These are phyloP conservation scores for Myocastor coypus DNA, from an alignment of 2,113 vertebrate species.

Conservation along the genomic window DNA sequence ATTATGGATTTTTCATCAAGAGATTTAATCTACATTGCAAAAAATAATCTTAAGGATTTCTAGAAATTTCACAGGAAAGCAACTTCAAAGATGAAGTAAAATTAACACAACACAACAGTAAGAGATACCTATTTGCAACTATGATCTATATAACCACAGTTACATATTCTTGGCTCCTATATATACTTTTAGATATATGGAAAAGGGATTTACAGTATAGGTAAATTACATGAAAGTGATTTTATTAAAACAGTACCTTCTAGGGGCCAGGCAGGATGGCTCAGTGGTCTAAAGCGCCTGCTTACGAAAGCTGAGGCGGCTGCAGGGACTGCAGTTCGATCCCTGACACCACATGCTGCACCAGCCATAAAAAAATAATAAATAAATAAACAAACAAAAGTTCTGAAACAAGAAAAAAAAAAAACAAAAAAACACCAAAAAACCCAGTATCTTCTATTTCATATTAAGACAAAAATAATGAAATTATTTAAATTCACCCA, in stretches of 20 bases:
- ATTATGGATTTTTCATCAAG: conserved; percentile 89
- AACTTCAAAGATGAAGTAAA: not conserved
- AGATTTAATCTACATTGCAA: conserved; percentile 89
- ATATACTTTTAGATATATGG: not conserved
- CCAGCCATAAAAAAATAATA: no score
- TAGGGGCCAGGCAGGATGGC: no score
- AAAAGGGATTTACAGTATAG: not conserved
- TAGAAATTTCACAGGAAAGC: not conserved
- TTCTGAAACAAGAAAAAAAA: no score
- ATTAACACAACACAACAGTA: not conserved
- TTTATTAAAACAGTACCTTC: not conserved
- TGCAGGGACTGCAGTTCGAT: no score
- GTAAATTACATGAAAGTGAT: not conserved
- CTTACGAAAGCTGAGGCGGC: no score
- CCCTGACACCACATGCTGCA: no score
- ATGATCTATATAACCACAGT: not conserved
- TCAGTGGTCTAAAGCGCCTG: no score
- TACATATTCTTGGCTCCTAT: not conserved
- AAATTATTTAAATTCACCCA: not conserved
- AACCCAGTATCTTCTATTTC: not conserved
- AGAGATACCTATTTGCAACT: not conserved
- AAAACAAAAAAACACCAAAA: no score
- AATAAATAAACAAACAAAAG: no score
- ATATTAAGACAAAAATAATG: not conserved
- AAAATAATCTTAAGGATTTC: not conserved